These are phyloP conservation scores for Gymnodraco acuticeps DNA, from an alignment of 2,797 vertebrate genomes.

Conservation along the genomic window DNA sequence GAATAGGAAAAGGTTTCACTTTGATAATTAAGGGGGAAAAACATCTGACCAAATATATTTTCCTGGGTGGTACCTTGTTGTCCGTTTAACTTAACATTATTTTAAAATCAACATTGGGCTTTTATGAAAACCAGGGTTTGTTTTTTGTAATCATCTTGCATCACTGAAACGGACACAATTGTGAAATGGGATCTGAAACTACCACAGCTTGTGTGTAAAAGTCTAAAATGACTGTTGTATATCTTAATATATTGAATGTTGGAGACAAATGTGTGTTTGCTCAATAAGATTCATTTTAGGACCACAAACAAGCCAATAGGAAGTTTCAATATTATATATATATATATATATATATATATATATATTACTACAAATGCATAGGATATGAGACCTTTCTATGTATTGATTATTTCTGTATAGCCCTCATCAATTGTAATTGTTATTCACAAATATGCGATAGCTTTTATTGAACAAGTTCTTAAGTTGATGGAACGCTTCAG, in stretches of 20 bases:
- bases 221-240: neutral
- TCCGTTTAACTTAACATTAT: neutral
- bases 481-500: neutral
- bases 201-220: neutral
- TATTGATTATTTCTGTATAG: neutral
- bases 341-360: neutral
- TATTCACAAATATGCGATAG: neutral
- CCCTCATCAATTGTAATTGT: neutral
- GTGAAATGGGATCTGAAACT: neutral
- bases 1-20: neutral
- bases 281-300: neutral
- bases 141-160: neutral
- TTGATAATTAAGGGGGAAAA: neutral
- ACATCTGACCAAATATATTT: neutral
- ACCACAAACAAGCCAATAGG: neutral
- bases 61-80: neutral
- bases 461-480: neutral
- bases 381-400: neutral
- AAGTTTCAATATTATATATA: neutral
- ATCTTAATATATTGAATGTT: neutral
- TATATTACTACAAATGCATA: neutral
- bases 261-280: neutral
- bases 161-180: neutral
- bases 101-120: neutral
- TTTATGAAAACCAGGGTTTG: neutral